Base-by-base conservation (phyloP, 2,113 vertebrate species). In the Hylia prasina region DNA sequence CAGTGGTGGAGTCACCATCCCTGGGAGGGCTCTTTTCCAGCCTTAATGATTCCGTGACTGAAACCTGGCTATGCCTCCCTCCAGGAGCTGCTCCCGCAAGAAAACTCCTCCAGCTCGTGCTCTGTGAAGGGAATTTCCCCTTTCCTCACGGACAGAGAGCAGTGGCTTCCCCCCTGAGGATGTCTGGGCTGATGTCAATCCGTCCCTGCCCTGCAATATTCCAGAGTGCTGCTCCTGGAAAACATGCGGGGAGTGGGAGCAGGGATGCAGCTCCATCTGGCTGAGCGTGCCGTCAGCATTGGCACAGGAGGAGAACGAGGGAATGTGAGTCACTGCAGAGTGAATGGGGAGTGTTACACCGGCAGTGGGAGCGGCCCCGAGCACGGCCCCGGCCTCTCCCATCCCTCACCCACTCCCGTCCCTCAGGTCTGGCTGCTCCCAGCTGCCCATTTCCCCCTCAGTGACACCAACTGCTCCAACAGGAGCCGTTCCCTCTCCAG, bases 401-500 rank as follows among this genome's bases (percentile, higher is more conserved):
- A 7, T 45, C 13, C 35, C 42, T 72, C 71, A 25, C 24, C 39
- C 57, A 7, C 60, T 80, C 40, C 76, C 39, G 57, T 51, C 75
- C 51, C 35, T 11, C 61, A 54, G 47, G 15, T 50, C 82, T 69
- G 51, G 57, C 6, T 44, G 42, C 78, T 88, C 82, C 69, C 39
- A 37, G 45, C 54, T 24, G 37, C 73, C 53, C 4, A 14, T 84
- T 68, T 68, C 1, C 17, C 65, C 51, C 53, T 48, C 71, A 53
- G 15, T 68, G 61, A 44, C n/a, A 84, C 42, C 91, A 63, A 8
- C 0, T 37, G 35, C 21, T 31, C n/a, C 2, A 66, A 66, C 33
- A 76, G 87, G 70, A 71, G 89, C 83, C 66, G 13, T 68, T 85
- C 64, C 25, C 23, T 63, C 75, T 79, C 60, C 87, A 35, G 50